phyloP scores from a whole-genome alignment of 2,888 invertebrate species.

The Sesamia inferens region DNA sequence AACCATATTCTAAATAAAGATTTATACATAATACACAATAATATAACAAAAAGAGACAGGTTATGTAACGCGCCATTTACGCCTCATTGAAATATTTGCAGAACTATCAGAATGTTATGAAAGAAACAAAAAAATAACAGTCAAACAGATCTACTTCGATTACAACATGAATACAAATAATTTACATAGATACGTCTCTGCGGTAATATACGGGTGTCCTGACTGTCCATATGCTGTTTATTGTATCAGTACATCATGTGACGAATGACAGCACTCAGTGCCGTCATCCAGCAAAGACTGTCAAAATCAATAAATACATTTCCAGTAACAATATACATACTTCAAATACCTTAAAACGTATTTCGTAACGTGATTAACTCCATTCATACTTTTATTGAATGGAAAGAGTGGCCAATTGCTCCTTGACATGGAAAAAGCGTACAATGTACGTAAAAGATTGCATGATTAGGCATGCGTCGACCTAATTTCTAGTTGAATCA shows the following conservation, averaged over 20 bases:
- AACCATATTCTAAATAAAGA: not conserved
- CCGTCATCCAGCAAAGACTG: no score
- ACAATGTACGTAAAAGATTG: constrained; percentile 49
- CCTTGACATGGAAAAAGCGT: constrained; percentile 59
- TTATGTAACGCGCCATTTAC: constrained; percentile 13
- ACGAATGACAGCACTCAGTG: no score
- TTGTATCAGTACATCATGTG: not conserved
- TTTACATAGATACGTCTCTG: not conserved
- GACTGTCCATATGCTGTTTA: not conserved
- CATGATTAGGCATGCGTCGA: constrained; percentile 45
- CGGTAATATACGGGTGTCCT: not conserved
- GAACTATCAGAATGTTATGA: constrained; percentile 17
- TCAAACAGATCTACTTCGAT: not conserved
- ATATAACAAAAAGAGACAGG: constrained; percentile 4
- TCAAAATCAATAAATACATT: not conserved
- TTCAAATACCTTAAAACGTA: not conserved
- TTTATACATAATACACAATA: not conserved
- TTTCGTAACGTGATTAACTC: constrained; percentile 64
- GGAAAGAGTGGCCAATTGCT: constrained; percentile 57
- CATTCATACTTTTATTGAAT: constrained; percentile 63
- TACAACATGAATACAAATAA: constrained; percentile 32
- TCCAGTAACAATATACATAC: not conserved
- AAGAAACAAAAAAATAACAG: not conserved
- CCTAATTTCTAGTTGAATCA: constrained; percentile 41
- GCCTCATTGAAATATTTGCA: no score